Evolutionary conservation across 1,140 invertebrate species (phyloP).

Genomic region (Sarcophaga peregrina): DNA sequence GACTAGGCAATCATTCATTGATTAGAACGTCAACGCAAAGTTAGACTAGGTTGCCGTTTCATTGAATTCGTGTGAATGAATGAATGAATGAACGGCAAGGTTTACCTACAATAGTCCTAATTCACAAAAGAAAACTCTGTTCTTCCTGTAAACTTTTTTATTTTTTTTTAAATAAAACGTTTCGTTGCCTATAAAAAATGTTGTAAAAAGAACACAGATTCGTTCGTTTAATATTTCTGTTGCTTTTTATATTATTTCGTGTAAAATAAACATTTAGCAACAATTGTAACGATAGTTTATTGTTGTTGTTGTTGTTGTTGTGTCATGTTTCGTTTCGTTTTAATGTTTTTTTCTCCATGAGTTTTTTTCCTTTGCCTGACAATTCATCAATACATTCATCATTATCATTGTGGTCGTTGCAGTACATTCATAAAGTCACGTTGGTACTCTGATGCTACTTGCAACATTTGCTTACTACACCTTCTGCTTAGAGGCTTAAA

Average conservation of each 20-base stretch:
- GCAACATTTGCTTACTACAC: neutral
- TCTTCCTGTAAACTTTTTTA: neutral
- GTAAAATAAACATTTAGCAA: slow-evolving; percentile 6
- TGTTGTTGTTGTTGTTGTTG: neutral
- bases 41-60: too few relatives aligned
- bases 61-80: neutral
- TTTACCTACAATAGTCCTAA: too few relatives aligned
- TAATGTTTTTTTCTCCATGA: neutral
- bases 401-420: neutral
- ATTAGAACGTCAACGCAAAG: too few relatives aligned
- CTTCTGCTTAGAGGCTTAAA: neutral
- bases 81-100: neutral
- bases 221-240: neutral
- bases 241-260: neutral
- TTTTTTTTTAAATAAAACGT: neutral
- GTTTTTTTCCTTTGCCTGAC: neutral
- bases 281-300: neutral
- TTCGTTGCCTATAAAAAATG: neutral
- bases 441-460: neutral
- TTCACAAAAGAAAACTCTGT: neutral
- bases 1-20: too few relatives aligned
- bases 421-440: neutral
- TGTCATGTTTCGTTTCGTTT: neutral
- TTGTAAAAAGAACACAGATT: slow-evolving; percentile 6
- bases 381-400: neutral